Conservation (phyloP, 2,113 vertebrate species). For the Myiagra hebetior region DNA sequence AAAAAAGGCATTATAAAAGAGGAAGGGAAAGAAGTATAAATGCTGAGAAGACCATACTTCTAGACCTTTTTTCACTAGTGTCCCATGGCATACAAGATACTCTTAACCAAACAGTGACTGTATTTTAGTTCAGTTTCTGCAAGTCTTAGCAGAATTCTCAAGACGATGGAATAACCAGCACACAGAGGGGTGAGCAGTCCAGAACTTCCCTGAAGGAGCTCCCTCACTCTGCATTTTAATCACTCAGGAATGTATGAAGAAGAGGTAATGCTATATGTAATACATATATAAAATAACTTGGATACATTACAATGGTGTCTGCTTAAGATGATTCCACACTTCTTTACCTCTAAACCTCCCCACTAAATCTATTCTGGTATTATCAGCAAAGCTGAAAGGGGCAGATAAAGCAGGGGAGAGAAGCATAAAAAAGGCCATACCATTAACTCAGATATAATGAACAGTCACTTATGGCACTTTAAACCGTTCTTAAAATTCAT, state of each 20-base stretch:
- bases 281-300: not conserved
- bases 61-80: not conserved
- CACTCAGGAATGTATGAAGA: not conserved
- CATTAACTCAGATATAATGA: not conserved
- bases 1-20: not conserved
- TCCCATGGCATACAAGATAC: not conserved
- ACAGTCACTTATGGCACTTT: not conserved
- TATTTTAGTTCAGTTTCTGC: not conserved
- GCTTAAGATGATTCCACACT: not conserved
- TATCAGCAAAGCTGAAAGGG: not conserved
- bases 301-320: not conserved
- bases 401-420: not conserved
- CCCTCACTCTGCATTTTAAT: not conserved
- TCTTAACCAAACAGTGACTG: not conserved
- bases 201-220: not conserved
- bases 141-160: not conserved
- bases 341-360: not conserved
- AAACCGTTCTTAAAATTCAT: slow-evolving; percentile 15
- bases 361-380: not conserved
- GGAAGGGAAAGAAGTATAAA: not conserved
- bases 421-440: not conserved
- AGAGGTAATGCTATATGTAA: not conserved
- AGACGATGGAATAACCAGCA: not conserved
- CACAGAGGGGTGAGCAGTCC: not conserved
- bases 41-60: not conserved